Evolutionary conservation across 2,888 invertebrate species (phyloP), one percentile per base, ranked within the genome.

Genomic region (Cryptosula pallasiana): DNA sequence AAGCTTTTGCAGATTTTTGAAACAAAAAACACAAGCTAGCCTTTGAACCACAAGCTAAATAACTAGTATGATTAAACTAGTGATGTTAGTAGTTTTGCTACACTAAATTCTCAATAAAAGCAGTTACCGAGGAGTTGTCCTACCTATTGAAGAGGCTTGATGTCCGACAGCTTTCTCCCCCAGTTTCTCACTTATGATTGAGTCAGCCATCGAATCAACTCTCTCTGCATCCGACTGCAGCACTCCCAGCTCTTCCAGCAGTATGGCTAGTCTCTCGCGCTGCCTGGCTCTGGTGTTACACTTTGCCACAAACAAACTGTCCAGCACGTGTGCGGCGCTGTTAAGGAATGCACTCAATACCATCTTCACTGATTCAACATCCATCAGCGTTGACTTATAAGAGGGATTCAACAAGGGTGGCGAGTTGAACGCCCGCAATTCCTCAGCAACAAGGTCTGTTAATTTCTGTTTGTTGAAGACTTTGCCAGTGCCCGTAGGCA

Each of bases 241-340:
- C 34, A 90, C 89, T 0, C 92, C 92, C 81, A 98, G 92, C 78
- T 97, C 97, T 81, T 94, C 94, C 58, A 98, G 87, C 72, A 95
- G 86, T 79, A 93, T 89, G 0, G 93, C 94, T 73, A 97, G 87
- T 86, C 95, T 95, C 83, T 98, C 97, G 73, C 97, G 88, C 84
- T 97, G 97, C 36, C 98, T 87, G 1, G 98, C 96, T 76, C 95
- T 88, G 86, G 98, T 98, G 84, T 95, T 95, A 0, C 98, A 97
- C 82, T 92, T 93, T 73, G 70, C 70, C n/a, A 23, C 55, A 20
- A 35, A 29, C 70, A 70, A 29, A 54, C 23, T 54, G 29, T 54
- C 71, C 57, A 74, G 72, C 69, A 25, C 69, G 58, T 23, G 73
- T 55, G 29, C 36, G 57, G 34, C 34, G 35, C 34, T 72, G 55